These are phyloP conservation scores for Gavia stellata DNA, from an alignment of 2,113 vertebrate species.

Conservation along the genomic window DNA sequence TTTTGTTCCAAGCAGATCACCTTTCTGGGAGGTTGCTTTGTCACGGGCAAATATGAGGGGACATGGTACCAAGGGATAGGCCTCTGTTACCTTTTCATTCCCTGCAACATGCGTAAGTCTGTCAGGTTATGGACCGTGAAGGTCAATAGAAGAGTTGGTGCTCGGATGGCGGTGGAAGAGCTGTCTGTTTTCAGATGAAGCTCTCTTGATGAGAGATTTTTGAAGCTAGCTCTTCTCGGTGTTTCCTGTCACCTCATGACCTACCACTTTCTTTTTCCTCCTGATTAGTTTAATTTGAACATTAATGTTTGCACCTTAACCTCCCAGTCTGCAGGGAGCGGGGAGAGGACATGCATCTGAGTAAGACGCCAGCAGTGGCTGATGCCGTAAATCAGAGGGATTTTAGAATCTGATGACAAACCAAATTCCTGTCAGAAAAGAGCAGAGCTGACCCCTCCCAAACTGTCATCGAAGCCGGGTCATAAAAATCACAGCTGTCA, in stretches of 20 bases:
- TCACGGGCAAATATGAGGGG: background rate
- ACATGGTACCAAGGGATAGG: background rate
- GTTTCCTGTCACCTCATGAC: background rate
- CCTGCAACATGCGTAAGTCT: background rate
- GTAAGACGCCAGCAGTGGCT: slow-evolving; percentile 63
- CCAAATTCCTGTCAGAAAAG: slow-evolving; percentile 82
- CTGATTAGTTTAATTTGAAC: background rate
- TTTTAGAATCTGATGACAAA: slow-evolving; percentile 92
- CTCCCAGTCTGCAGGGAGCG: background rate
- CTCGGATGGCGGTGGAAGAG: background rate
- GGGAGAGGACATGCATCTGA: slow-evolving; percentile 8
- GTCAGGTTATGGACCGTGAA: background rate
- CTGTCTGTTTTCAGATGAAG: background rate
- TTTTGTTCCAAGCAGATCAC: background rate
- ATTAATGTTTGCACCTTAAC: background rate
- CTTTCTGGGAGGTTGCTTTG: background rate
- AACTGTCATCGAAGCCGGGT: slow-evolving; percentile 84
- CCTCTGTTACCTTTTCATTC: background rate
- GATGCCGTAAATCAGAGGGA: slow-evolving; percentile 83
- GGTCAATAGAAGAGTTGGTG: background rate
- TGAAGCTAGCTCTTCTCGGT: background rate
- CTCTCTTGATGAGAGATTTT: background rate
- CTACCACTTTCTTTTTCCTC: background rate
- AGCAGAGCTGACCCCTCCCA: slow-evolving; percentile 73
- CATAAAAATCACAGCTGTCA: slow-evolving; percentile 95